Evolutionary conservation across 2,113 vertebrate genomes (phyloP).

Genomic region (Oncorhynchus kisutch): DNA sequence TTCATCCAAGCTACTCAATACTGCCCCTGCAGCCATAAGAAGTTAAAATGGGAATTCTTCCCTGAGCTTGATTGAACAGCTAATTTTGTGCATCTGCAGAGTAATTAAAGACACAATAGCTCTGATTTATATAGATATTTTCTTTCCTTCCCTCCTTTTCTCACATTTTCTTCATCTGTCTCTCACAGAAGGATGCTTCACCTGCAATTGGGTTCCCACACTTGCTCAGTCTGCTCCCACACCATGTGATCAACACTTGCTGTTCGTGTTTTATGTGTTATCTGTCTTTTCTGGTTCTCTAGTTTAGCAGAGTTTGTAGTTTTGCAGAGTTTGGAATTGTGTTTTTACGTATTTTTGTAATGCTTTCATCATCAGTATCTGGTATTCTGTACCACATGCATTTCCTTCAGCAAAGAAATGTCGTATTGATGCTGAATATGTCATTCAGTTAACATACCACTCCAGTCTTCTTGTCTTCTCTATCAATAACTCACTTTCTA

Average conservation of each 20-base stretch:
- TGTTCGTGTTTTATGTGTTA: too few species aligned
- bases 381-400: too few species aligned
- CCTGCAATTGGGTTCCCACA: constrained; percentile 39
- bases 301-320: too few species aligned
- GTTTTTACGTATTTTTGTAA: too few species aligned
- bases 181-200: background rate
- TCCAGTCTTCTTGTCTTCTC: too few species aligned
- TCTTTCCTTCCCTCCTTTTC: background rate
- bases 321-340: too few species aligned
- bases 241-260: too few species aligned
- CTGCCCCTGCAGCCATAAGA: too few species aligned
- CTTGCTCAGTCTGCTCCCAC: background rate
- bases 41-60: constrained; percentile 37
- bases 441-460: background rate
- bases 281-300: too few species aligned
- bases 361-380: too few species aligned
- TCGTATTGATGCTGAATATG: background rate
- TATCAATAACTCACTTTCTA: background rate
- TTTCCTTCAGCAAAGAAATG: too few species aligned
- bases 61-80: constrained; percentile 4
- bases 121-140: constrained; percentile 50
- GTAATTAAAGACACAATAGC: constrained; percentile 35
- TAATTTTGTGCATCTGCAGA: constrained; percentile 39
- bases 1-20: background rate
- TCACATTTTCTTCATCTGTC: constrained; percentile 31